Conservation (phyloP, 2,888 invertebrate genomes). For the Odontomyia ornata region DNA sequence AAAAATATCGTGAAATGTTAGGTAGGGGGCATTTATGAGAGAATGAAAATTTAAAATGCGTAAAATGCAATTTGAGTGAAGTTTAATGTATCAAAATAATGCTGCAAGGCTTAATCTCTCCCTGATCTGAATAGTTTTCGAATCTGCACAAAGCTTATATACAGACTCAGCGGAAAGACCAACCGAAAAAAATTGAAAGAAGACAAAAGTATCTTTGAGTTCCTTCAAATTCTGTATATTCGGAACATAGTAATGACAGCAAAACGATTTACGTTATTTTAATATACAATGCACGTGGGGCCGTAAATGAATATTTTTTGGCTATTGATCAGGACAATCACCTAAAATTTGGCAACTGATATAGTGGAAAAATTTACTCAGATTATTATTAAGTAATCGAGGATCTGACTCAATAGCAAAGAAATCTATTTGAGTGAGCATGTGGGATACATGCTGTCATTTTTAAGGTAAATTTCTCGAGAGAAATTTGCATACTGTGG, state of each 20-base stretch:
- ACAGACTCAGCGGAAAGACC: not conserved
- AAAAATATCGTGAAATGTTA: constrained; percentile 17
- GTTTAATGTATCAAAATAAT: not conserved
- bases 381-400: not conserved
- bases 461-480: no score
- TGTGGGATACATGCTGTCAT: no score
- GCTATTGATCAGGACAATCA: constrained; percentile 32
- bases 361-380: not conserved
- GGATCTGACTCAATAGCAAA: not conserved
- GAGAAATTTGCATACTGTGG: no score
- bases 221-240: no score
- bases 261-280: constrained; percentile 13
- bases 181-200: not conserved
- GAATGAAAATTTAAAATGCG: not conserved
- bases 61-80: not conserved
- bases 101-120: not conserved
- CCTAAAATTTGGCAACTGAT: constrained; percentile 18
- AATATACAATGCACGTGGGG: constrained; percentile 24
- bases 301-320: constrained; percentile 34
- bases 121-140: not conserved
- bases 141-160: not conserved
- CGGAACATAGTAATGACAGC: not conserved
- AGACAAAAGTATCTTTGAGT: not conserved
- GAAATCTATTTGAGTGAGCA: no score
- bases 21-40: not conserved